Evolutionary conservation across 2,113 vertebrate species (phyloP).

Genomic region (Cettia cetti): DNA sequence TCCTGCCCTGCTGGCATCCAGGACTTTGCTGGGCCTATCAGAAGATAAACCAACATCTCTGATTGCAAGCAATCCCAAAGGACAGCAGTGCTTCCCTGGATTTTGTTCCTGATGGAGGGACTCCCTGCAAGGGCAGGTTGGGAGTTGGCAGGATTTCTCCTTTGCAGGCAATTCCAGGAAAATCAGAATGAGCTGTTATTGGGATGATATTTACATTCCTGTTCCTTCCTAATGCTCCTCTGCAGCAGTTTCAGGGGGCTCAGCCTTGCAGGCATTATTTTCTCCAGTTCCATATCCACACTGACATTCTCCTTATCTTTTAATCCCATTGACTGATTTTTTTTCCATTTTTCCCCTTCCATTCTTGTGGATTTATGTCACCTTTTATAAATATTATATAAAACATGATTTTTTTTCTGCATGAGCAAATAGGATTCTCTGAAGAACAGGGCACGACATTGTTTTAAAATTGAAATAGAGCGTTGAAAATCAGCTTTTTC

Average conservation of each 20-base stretch:
- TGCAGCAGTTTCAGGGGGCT: not conserved
- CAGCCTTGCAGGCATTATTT: not conserved
- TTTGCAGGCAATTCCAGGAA: not conserved
- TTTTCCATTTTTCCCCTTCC: not conserved
- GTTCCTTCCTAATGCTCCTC: not conserved
- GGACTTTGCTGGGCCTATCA: not conserved
- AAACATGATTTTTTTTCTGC: accelerated
- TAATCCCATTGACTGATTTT: not conserved
- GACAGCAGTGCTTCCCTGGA: not conserved
- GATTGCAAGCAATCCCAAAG: not conserved
- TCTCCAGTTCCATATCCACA: not conserved
- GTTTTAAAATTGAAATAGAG: not conserved
- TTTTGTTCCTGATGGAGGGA: not conserved
- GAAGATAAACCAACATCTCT: not conserved
- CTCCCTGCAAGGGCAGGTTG: not conserved
- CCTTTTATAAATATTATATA: not conserved
- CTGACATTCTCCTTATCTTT: not conserved
- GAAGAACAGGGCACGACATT: accelerated
- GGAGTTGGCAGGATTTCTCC: not conserved
- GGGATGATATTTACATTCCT: not conserved
- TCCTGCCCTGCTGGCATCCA: not conserved
- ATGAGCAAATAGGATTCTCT: not conserved
- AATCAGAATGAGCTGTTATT: not conserved
- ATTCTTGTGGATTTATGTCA: not conserved
- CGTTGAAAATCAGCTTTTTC: not conserved